Evolutionary conservation across 2,113 vertebrate species (phyloP).

Genomic region (Donacobius atricapilla): DNA sequence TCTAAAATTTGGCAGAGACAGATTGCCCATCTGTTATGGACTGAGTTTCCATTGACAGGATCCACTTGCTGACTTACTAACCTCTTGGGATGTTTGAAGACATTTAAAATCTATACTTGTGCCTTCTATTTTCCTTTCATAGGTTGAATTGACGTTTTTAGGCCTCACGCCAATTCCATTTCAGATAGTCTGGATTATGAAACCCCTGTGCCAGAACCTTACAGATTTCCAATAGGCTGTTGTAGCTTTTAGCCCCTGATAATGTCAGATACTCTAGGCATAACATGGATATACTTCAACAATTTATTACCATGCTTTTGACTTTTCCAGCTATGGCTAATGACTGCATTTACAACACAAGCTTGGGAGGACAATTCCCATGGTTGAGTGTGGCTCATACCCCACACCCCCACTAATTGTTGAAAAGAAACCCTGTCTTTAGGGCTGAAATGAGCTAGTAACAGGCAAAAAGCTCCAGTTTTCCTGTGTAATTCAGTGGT

Average conservation of each 20-base stretch:
- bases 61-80: not conserved
- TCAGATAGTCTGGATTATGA: not conserved
- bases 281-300: not conserved
- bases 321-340: not conserved
- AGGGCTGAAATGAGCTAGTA: not conserved
- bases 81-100: not conserved
- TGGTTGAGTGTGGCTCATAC: not conserved
- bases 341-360: not conserved
- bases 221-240: not conserved
- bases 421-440: not conserved
- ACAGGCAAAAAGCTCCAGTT: rapidly evolving
- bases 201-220: not conserved
- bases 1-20: not conserved
- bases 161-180: not conserved
- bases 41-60: not conserved
- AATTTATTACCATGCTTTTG: not conserved
- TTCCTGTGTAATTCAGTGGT: not conserved
- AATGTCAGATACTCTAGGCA: not conserved
- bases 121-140: not conserved
- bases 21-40: not conserved
- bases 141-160: not conserved
- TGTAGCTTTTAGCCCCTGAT: not conserved
- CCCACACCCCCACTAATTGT: not conserved
- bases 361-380: not conserved
- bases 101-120: not conserved